These are phyloP conservation scores for Athalia circularis DNA, from an alignment of 2,888 invertebrate genomes.

Conservation along the genomic window DNA sequence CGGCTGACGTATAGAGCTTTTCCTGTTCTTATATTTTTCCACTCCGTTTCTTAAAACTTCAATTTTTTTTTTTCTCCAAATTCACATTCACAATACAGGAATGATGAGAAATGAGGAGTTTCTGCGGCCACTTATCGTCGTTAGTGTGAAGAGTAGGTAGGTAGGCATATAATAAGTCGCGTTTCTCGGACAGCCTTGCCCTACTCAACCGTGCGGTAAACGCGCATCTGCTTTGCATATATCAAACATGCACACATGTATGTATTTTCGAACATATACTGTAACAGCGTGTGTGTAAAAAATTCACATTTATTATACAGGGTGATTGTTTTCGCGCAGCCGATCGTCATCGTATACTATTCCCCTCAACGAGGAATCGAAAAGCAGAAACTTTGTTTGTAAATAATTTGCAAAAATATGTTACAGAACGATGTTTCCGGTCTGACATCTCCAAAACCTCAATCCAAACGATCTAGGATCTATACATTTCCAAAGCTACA, in stretches of 20 bases:
- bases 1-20: too few species aligned
- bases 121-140: neutral
- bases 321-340: neutral
- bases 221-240: slow-evolving; percentile 37
- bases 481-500: neutral
- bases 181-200: slow-evolving; percentile 29
- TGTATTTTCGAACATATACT: neutral
- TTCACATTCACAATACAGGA: too few species aligned
- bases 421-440: neutral
- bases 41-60: too few species aligned
- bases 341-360: neutral
- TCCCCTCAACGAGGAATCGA: neutral
- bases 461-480: slow-evolving; percentile 7
- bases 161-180: neutral
- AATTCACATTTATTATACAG: neutral
- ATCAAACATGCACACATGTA: neutral
- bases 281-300: neutral
- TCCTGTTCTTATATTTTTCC: too few species aligned
- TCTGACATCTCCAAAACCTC: too few species aligned
- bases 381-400: too few species aligned
- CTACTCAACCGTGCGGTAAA: slow-evolving; percentile 24
- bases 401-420: neutral
- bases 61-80: too few species aligned
- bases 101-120: too few species aligned
- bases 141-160: neutral